phyloP scores from a whole-genome alignment of 2,888 invertebrate genomes.

The Keiferia lycopersicella region DNA sequence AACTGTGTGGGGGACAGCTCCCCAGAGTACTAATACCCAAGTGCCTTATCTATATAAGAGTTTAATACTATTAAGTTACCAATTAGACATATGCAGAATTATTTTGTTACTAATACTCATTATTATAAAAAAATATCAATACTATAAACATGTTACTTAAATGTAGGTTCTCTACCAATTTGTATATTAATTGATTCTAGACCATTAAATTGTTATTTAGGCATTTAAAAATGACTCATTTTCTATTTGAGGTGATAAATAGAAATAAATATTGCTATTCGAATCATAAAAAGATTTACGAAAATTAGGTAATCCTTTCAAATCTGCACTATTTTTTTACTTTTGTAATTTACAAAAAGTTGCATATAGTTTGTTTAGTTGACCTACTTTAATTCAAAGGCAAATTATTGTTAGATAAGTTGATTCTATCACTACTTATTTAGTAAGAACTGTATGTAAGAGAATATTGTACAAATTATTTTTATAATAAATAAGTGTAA shows the following conservation, averaged over 20 bases:
- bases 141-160: constrained; percentile 17
- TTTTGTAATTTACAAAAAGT: background rate
- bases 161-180: background rate
- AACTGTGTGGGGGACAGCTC: constrained; percentile 67
- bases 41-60: constrained; percentile 61
- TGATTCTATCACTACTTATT: constrained; percentile 17
- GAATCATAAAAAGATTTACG: background rate
- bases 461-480: constrained; percentile 44
- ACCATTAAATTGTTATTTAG: constrained; percentile 21
- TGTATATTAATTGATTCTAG: background rate
- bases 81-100: constrained; percentile 32
- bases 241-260: background rate
- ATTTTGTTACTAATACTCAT: constrained; percentile 36
- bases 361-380: background rate
- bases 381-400: background rate
- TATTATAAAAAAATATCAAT: constrained; percentile 16
- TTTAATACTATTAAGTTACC: constrained; percentile 54
- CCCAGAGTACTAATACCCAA: constrained; percentile 67
- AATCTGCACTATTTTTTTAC: background rate
- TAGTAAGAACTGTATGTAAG: constrained; percentile 26
- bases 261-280: background rate
- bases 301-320: background rate
- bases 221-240: background rate
- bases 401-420: constrained; percentile 4
- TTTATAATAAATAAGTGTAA: constrained; percentile 39